Evolutionary conservation across 2,888 invertebrate species (phyloP).

Genomic region (Dryococelus australis): DNA sequence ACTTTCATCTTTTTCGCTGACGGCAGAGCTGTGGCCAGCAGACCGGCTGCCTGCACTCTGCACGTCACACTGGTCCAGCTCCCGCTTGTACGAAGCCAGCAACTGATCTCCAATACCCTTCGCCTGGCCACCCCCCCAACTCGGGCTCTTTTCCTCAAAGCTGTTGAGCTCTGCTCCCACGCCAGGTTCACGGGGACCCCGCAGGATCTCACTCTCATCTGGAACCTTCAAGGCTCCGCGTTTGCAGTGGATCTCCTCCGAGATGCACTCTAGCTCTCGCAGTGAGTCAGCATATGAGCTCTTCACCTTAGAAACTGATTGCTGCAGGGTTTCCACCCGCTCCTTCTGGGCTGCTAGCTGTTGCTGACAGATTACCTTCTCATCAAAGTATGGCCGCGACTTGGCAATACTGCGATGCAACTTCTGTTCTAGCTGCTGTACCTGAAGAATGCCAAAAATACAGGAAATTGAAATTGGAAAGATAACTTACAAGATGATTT

Average conservation of each 20-base stretch:
- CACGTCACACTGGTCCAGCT: conserved; percentile 67
- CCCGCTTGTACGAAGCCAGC: conserved; percentile 62
- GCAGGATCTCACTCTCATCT: conserved; percentile 27
- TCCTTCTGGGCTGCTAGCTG: conserved; percentile 86
- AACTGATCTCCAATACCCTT: background rate
- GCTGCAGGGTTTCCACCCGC: conserved; percentile 82
- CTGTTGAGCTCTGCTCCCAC: conserved; percentile 74
- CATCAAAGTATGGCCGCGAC: conserved; percentile 90
- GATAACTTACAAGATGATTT: too few relatives aligned
- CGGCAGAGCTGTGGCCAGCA: conserved; percentile 61
- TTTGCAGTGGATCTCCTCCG: conserved; percentile 86
- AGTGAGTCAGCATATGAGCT: conserved; percentile 82
- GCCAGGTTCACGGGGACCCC: conserved; percentile 69
- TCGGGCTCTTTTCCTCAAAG: conserved; percentile 46
- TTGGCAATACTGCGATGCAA: conserved; percentile 83
- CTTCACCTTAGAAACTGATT: conserved; percentile 81
- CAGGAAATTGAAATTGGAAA: too few relatives aligned
- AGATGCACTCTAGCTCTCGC: conserved; percentile 86
- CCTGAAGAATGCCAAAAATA: too few relatives aligned
- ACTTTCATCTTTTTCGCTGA: conserved; percentile 61
- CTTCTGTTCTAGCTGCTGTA: conserved; percentile 82
- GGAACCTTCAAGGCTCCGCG: conserved; percentile 59
- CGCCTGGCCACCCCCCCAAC: background rate
- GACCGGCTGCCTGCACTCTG: conserved; percentile 64
- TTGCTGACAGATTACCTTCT: conserved; percentile 85